A percentile compares a stretch with the other conserved stretches of the same genome.
These are phyloP conservation scores for Nothobranchius furzeri DNA, from an alignment of 2,113 vertebrate species.

Conservation along the genomic window DNA sequence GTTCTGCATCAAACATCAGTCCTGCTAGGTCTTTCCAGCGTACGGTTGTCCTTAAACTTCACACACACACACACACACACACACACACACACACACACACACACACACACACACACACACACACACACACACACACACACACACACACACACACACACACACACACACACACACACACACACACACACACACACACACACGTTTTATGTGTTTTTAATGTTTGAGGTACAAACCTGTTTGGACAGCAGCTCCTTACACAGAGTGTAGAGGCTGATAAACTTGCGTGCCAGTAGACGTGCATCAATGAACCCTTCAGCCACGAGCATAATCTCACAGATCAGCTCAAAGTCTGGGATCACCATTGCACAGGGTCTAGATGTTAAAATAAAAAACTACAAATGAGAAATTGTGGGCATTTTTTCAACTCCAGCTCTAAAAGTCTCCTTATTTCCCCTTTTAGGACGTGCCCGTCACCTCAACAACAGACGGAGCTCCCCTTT, in stretches of 20 bases:
- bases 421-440: neutral
- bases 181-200: too few species aligned
- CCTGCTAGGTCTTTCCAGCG: neutral
- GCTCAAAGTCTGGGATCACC: constrained; percentile 83
- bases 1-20: neutral
- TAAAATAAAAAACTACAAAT: neutral
- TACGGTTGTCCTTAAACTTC: too few species aligned
- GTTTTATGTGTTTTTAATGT: too few species aligned
- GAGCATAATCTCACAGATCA: constrained; percentile 84
- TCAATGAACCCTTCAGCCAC: constrained; percentile 81
- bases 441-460: neutral
- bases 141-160: too few species aligned
- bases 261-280: constrained; percentile 83
- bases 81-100: too few species aligned
- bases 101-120: too few species aligned
- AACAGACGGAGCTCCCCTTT: too few species aligned
- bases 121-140: too few species aligned
- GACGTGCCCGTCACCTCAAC: too few species aligned
- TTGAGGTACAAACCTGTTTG: constrained; percentile 67
- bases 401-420: neutral
- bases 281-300: constrained; percentile 78
- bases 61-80: too few species aligned
- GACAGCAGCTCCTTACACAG: constrained; percentile 82
- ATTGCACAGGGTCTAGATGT: constrained; percentile 73
- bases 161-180: too few species aligned